phyloP scores from a whole-genome alignment of 1,140 invertebrate species.

The Tyrophagus putrescentiae region DNA sequence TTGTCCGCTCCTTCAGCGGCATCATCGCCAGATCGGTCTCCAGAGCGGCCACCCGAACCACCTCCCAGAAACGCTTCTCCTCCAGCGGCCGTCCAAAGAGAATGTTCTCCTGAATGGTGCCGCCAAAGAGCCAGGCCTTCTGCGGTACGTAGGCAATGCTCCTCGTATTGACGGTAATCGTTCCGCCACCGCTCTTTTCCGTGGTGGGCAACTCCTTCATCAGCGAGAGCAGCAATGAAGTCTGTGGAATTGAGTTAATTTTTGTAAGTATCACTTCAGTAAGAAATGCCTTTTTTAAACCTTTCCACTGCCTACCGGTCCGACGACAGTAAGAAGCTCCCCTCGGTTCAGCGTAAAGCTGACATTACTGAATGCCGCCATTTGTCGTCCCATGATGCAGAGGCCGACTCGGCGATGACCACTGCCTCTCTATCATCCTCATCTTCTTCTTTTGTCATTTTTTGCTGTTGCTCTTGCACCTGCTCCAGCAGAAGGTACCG shows the following conservation, averaged over 20 bases:
- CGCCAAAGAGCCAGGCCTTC: slow-evolving; percentile 31
- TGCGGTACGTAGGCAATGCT: slow-evolving; percentile 62
- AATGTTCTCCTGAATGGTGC: slow-evolving; percentile 24
- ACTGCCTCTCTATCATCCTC: not conserved
- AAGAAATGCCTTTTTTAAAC: not conserved
- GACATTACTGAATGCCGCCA: slow-evolving; percentile 12
- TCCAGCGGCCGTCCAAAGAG: slow-evolving; percentile 24
- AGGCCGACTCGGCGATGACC: not conserved
- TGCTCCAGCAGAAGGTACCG: not conserved
- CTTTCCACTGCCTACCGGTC: slow-evolving; percentile 11
- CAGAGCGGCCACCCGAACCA: slow-evolving; percentile 36
- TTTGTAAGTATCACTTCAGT: slow-evolving; percentile 4
- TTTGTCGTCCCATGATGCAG: not conserved
- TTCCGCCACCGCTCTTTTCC: slow-evolving; percentile 45
- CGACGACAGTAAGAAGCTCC: slow-evolving; percentile 8
- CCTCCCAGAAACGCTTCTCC: slow-evolving; percentile 25
- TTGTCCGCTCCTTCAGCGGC: slow-evolving; percentile 34
- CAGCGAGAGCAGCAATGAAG: slow-evolving; percentile 27
- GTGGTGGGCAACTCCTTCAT: slow-evolving; percentile 38
- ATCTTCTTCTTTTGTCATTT: not conserved
- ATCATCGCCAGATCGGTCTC: slow-evolving; percentile 33
- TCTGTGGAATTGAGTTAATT: slow-evolving; percentile 18
- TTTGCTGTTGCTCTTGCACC: not conserved
- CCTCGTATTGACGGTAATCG: slow-evolving; percentile 55
- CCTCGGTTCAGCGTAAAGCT: slow-evolving; percentile 10